Percentiles rank a stretch among this genome's conserved stretches.
Conservation (phyloP, 1,140 invertebrate species). For the Zaprionus ornatus region DNA sequence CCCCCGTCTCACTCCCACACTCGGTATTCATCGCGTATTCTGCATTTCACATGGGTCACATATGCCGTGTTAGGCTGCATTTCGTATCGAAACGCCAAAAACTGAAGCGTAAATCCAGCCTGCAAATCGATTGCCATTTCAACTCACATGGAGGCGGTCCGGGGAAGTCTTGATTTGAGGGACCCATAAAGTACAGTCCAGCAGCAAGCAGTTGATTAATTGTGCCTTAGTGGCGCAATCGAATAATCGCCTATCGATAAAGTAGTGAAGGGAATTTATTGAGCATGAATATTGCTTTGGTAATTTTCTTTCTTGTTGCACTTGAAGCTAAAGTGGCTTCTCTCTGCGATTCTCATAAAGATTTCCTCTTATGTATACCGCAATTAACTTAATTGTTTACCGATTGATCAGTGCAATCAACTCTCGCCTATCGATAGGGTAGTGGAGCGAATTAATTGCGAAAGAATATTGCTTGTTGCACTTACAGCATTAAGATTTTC, state of each 20-base stretch:
- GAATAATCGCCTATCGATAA: constrained; percentile 1
- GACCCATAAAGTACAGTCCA: neutral
- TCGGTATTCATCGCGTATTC: constrained; percentile 1
- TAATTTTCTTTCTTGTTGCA: too few species aligned
- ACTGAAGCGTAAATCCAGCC: constrained; percentile 7
- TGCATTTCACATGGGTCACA: constrained; percentile 6
- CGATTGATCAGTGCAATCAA: too few species aligned
- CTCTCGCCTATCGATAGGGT: neutral
- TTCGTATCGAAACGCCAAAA: neutral
- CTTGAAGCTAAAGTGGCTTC: neutral
- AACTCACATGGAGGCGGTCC: neutral
- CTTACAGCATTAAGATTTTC: neutral
- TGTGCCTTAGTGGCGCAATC: neutral
- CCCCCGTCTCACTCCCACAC: neutral
- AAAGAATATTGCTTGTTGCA: too few species aligned
- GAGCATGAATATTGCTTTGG: neutral
- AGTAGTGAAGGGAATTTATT: neutral
- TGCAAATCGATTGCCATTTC: constrained; percentile 19
- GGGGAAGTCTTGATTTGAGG: neutral
- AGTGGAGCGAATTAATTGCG: too few species aligned
- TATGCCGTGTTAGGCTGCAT: constrained; percentile 19
- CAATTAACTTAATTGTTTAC: too few species aligned
- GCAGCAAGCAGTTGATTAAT: neutral
- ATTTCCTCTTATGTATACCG: too few species aligned
- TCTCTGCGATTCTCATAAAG: constrained; percentile 3